Percentiles rank a stretch among this genome's conserved stretches.
These are phyloP conservation scores for Apteryx mantelli DNA, from an alignment of 2,113 vertebrate species.

Conservation along the genomic window DNA sequence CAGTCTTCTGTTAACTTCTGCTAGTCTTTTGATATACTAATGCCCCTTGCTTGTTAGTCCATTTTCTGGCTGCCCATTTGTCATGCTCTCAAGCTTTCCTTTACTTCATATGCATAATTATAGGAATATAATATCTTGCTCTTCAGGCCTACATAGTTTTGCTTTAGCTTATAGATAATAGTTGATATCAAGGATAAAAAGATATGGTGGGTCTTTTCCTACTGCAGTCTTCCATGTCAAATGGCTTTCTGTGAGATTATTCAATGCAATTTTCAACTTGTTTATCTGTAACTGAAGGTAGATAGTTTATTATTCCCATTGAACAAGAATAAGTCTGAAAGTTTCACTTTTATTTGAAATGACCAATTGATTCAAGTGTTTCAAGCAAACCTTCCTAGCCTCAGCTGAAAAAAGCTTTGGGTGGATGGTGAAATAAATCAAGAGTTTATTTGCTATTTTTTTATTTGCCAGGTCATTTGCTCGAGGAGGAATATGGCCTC, in stretches of 20 bases:
- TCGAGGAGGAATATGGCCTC: neutral
- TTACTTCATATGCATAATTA: neutral
- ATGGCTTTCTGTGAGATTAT: neutral
- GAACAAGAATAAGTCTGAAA: neutral
- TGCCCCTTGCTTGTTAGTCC: neutral
- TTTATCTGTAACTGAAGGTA: neutral
- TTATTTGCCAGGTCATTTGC: neutral
- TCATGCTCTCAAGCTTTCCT: neutral
- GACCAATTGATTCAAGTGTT: neutral
- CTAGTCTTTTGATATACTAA: neutral
- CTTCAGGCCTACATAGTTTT: neutral
- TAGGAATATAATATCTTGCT: neutral
- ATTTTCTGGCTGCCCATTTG: neutral
- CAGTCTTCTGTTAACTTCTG: neutral
- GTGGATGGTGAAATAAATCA: neutral
- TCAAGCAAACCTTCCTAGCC: neutral
- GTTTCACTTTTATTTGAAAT: neutral
- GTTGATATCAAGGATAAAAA: neutral
- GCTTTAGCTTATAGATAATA: neutral
- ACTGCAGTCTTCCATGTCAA: neutral
- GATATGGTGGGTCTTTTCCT: neutral
- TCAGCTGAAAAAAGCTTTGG: neutral
- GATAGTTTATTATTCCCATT: neutral
- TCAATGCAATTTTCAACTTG: neutral
- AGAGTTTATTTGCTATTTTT: constrained; percentile 4